Conservation (phyloP, 1,140 invertebrate species). For the Lasaia peninsularis region DNA sequence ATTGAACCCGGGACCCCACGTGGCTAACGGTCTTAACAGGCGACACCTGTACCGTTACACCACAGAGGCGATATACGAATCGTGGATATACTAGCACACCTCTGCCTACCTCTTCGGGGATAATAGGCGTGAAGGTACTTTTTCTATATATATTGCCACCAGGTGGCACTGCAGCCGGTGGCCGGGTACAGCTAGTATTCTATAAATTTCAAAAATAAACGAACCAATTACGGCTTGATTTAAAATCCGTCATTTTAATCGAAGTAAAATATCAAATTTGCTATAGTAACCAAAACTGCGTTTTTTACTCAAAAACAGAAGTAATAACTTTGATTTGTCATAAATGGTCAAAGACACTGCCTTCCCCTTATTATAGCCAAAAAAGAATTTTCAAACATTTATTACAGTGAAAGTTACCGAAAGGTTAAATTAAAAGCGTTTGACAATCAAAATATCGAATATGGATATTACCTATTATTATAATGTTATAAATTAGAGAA, state of each 20-base stretch:
- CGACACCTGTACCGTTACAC: too few species aligned
- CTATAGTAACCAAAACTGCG: neutral
- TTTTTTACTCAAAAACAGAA: constrained; percentile 1
- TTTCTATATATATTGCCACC: too few species aligned
- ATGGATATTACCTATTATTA: constrained; percentile 5
- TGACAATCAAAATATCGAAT: constrained; percentile 10
- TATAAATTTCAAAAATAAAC: too few species aligned
- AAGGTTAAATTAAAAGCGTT: neutral
- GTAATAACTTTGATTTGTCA: neutral
- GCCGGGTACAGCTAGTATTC: too few species aligned
- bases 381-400: constrained; percentile 1
- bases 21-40: too few species aligned
- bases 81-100: too few species aligned
- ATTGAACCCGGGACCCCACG: too few species aligned
- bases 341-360: neutral
- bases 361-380: neutral
- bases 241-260: neutral
- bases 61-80: too few species aligned
- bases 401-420: constrained; percentile 9
- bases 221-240: too few species aligned
- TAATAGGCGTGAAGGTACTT: too few species aligned
- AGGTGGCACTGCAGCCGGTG: too few species aligned
- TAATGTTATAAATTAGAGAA: constrained; percentile 6
- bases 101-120: too few species aligned
- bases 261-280: neutral